Evolutionary conservation across 2,888 invertebrate genomes (phyloP).

Genomic region (Sialis lutaria): DNA sequence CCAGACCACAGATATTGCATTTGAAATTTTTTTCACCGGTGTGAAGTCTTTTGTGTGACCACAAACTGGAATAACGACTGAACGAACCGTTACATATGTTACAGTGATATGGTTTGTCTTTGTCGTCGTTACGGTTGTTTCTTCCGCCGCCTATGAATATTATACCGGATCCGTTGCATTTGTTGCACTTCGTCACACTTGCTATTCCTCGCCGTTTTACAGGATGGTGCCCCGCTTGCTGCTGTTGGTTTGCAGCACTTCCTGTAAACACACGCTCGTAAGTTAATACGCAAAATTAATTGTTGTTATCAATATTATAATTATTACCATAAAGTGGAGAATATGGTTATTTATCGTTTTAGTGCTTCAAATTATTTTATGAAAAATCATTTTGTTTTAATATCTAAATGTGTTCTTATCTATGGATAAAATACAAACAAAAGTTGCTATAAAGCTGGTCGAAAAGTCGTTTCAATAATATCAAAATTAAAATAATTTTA

Average conservation of each 20-base stretch:
- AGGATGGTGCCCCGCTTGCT: slow-evolving; percentile 45
- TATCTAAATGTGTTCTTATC: no score
- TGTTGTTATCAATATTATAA: no score
- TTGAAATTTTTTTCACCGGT: slow-evolving; percentile 74
- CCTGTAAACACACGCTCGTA: not conserved
- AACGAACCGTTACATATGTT: slow-evolving; percentile 72
- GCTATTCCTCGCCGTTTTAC: slow-evolving; percentile 70
- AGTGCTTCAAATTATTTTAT: no score
- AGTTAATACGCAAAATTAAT: no score
- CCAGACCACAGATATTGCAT: slow-evolving; percentile 72
- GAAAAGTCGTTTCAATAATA: no score
- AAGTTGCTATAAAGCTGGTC: no score
- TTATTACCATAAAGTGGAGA: no score
- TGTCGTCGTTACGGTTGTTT: slow-evolving; percentile 37
- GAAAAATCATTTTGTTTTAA: no score
- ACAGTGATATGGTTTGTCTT: slow-evolving; percentile 74
- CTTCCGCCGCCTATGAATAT: slow-evolving; percentile 58
- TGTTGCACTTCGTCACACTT: slow-evolving; percentile 73
- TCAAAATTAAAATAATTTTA: no score
- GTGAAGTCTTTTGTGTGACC: slow-evolving; percentile 79
- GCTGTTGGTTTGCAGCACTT: not conserved
- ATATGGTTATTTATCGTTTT: no score
- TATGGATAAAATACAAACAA: no score
- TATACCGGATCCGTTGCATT: slow-evolving; percentile 77
- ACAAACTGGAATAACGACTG: slow-evolving; percentile 70